Percentiles rank a stretch among this genome's conserved stretches.
phyloP scores from a whole-genome alignment of 1,140 invertebrate species.

The Physella acuta region DNA sequence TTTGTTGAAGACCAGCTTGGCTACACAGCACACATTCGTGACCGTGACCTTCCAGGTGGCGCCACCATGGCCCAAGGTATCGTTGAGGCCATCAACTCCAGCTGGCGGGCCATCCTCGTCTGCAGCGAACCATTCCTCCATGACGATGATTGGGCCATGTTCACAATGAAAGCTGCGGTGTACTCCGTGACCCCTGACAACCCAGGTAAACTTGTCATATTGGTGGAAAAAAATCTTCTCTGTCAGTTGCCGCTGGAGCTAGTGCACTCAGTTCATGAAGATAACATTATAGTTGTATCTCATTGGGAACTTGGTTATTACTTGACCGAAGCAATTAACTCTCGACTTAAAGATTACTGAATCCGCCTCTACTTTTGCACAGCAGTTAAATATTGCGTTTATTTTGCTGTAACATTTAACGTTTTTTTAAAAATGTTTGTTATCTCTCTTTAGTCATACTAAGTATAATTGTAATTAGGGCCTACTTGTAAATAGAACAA shows the following conservation, averaged over 20 bases:
- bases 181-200: not conserved
- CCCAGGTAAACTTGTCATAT: not conserved
- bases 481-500: no score
- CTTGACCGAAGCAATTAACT: no score
- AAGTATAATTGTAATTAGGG: no score
- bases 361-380: no score
- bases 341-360: no score
- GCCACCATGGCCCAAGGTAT: not conserved
- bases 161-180: not conserved
- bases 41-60: not conserved
- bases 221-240: not conserved
- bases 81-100: slow-evolving; percentile 3
- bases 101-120: slow-evolving; percentile 12
- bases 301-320: no score
- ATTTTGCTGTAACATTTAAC: no score
- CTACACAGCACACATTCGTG: not conserved
- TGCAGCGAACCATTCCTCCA: not conserved
- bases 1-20: not conserved
- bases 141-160: slow-evolving; percentile 7
- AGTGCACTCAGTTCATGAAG: not conserved
- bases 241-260: not conserved
- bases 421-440: no score
- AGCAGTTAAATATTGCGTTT: no score
- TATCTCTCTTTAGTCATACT: no score
- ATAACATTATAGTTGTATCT: not conserved